phyloP scores from a whole-genome alignment of 2,113 vertebrate species.

The Macroglossus sobrinus region DNA sequence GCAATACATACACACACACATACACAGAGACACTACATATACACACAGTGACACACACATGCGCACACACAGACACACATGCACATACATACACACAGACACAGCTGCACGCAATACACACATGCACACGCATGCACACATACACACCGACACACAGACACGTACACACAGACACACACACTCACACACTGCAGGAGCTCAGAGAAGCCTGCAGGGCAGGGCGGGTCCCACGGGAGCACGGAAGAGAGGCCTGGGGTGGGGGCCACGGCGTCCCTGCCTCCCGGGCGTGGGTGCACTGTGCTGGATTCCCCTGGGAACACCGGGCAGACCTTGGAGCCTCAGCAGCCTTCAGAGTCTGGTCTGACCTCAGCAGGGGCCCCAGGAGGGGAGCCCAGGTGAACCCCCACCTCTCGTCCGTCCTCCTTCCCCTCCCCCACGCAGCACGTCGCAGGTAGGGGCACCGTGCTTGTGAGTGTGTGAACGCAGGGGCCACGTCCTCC shows the following conservation, averaged over 20 bases:
- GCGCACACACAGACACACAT: neutral
- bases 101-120: neutral
- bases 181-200: neutral
- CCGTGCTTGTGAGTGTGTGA: too few relatives aligned
- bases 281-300: neutral
- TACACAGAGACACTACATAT: neutral
- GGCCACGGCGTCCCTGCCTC: neutral
- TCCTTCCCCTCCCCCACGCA: neutral
- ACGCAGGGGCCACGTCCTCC: too few relatives aligned
- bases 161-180: too few relatives aligned
- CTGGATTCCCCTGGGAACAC: neutral
- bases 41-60: neutral
- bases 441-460: neutral
- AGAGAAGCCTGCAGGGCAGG: neutral
- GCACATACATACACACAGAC: neutral
- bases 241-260: neutral
- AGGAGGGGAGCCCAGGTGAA: too few relatives aligned
- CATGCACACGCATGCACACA: neutral
- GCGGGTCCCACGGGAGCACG: fast-evolving
- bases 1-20: neutral
- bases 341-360: neutral
- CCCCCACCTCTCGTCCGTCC: neutral
- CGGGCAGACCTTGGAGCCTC: neutral
- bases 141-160: neutral
- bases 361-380: neutral